Base-by-base conservation (phyloP, 2,888 invertebrate species). In the Euzetes globulus region DNA sequence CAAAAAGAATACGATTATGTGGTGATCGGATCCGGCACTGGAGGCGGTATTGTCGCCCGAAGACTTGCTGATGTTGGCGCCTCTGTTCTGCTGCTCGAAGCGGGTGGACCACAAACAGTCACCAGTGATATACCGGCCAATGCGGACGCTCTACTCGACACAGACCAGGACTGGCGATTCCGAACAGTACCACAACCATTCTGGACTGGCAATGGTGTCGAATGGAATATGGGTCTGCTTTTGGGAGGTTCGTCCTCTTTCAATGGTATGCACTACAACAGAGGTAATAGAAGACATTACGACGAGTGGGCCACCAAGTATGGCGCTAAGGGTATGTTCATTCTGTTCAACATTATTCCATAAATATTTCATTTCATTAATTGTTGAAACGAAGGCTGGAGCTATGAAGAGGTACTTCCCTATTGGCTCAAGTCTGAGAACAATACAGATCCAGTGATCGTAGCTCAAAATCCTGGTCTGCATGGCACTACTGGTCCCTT, bases 381-480 rank as follows among this genome's bases (percentile, higher is more conserved):
- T 33, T 33, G 5, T 33, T 33, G 9, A 33, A 4, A 6, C 5
- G 4, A 33, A 33, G 33, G 65, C n/a, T 65, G 65, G 65, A 37
- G 37, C 19, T 65, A 65, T 65, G 65, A 65, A 2, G 65, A 65
- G 19, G 9, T 37, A 1, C 6, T 65, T 13, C 65, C 65, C 11
- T 65, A 65, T 65, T 65, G 33, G 33, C 7, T 65, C 19, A 65
- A n/a, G n/a, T n/a, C 33, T 33, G 65, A 65, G n/a, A 65, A 37
- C 15, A 65, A 65, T 65, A 65, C 37, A 19, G 65, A 65, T n/a
- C 65, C 33, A 1, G 7, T 17, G 2, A 17, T 65, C 11, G 65
- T 65, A 2, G 19, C n/a, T 19, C 6, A 33, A 4, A 65, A 65
- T 37, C 65, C 65, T 37, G n/a, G 37, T 17, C n/a, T 65, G 1